Evolutionary conservation across 1,140 invertebrate species (phyloP), one percentile per base, ranked within the genome.

Genomic region (Apocrypta bakeri): DNA sequence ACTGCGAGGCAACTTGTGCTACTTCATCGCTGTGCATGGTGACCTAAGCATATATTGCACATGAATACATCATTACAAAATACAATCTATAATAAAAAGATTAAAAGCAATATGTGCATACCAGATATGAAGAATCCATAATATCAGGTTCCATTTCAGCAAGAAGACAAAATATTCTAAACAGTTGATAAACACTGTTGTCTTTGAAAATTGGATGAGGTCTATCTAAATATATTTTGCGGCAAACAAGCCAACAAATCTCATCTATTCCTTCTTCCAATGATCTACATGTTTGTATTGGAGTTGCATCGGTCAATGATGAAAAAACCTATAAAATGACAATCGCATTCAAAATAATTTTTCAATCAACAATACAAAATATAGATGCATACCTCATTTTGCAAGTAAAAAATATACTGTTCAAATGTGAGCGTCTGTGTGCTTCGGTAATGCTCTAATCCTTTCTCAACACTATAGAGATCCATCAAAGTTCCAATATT

Each of bases 231-330:
- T 94, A 95, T 40, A 93, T 92, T 87, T 94, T 95, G 37, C 94
- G 93, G 87, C 95, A 97, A 0, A 97, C 93, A 66, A 96, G 90
- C 96, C 96, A 97, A 88, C 96, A 96, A 1, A 96, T 94, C 90
- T 95, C 92, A 83, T 94, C 93, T 48, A 94, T 87, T 12, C 87
- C 88, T 86, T 85, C 86, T 82, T 90, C 88, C 9, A 90, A 72
- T 0, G 84, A 84, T 79, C 86, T 85, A 74, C 86, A 86, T 11
- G 86, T 88, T 76, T 89, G 83, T 74, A 86, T 83, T 8, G 90
- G 83, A 11, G 87, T 90, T 76, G 88, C 78, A 66, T 91, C 89
- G 33, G 90, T 89, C 21, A 91, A 37, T 3, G 90, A 90, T 61
- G 89, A 89, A 64, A 91, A 91, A 48, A 91, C 86, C 89, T 91